Percentiles rank a stretch among this genome's conserved stretches.
These are phyloP conservation scores for Pampusana beccarii DNA, from an alignment of 2,113 vertebrate species.

Conservation along the genomic window DNA sequence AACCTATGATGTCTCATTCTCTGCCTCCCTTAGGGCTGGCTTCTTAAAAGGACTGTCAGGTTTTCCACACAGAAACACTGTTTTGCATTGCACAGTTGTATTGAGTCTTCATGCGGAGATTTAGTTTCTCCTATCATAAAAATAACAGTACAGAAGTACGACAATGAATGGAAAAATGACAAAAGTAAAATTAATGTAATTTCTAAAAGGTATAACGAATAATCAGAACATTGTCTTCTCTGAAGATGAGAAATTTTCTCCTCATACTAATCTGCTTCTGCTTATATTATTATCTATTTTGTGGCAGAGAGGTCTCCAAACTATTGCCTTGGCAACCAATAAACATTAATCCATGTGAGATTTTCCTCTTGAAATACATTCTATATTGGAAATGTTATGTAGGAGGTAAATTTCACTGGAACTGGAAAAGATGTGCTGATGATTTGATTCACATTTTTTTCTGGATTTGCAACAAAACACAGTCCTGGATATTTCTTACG, in stretches of 20 bases:
- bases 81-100: not conserved
- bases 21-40: not conserved
- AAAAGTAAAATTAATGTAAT: not conserved
- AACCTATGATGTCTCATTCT: not conserved
- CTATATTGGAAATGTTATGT: conserved; percentile 67
- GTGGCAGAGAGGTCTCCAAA: conserved; percentile 54
- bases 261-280: conserved; percentile 30
- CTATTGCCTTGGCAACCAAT: conserved; percentile 66
- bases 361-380: conserved; percentile 65
- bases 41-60: not conserved
- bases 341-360: conserved; percentile 69
- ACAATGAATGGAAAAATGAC: not conserved
- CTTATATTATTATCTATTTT: conserved; percentile 52
- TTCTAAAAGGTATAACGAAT: not conserved
- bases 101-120: not conserved
- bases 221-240: not conserved
- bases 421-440: conserved; percentile 41
- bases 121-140: not conserved
- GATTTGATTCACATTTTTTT: conserved; percentile 34
- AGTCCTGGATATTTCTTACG: not conserved
- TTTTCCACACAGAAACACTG: not conserved
- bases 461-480: conserved; percentile 34
- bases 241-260: not conserved
- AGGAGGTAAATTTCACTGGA: conserved; percentile 65
- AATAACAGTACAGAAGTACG: not conserved